Percentiles rank a stretch among this genome's conserved stretches.
Evolutionary conservation across 2,888 invertebrate genomes (phyloP).

Genomic region (Lymantria monacha): DNA sequence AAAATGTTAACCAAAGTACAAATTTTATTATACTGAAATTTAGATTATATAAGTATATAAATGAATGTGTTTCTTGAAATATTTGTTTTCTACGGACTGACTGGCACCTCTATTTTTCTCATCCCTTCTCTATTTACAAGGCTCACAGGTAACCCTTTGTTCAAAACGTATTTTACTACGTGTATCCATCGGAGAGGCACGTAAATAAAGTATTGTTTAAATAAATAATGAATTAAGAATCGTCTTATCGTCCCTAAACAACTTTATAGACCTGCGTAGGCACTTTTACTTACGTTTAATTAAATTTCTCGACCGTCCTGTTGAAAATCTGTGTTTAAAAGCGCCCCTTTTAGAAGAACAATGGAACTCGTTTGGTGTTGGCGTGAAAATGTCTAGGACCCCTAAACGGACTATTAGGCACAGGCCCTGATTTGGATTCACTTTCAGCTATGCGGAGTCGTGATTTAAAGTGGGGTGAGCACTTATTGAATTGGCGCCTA

Average conservation of each 20-base stretch:
- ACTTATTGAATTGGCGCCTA: not conserved
- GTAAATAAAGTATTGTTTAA: not conserved
- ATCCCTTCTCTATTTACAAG: too few species aligned
- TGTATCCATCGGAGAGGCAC: not conserved
- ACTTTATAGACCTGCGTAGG: conserved; percentile 3
- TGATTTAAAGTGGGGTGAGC: conserved; percentile 45
- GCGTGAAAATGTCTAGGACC: conserved; percentile 50
- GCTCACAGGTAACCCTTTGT: not conserved
- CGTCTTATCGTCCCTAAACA: not conserved
- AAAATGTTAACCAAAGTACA: too few species aligned
- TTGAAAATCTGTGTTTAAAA: conserved; percentile 21
- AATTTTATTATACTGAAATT: too few species aligned
- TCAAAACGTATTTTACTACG: not conserved
- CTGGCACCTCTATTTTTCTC: too few species aligned
- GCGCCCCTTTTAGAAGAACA: conserved; percentile 35
- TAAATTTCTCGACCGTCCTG: conserved; percentile 15
- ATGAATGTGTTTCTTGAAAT: too few species aligned
- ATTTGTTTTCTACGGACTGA: too few species aligned
- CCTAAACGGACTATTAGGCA: conserved; percentile 58
- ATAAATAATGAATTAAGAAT: not conserved
- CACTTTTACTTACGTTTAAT: conserved; percentile 16
- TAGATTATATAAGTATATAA: too few species aligned
- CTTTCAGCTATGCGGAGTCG: conserved; percentile 32
- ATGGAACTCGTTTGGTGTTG: conserved; percentile 49
- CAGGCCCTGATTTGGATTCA: conserved; percentile 43